phyloP scores from a whole-genome alignment of 2,888 invertebrate species.

The Epicampocera succincta region DNA sequence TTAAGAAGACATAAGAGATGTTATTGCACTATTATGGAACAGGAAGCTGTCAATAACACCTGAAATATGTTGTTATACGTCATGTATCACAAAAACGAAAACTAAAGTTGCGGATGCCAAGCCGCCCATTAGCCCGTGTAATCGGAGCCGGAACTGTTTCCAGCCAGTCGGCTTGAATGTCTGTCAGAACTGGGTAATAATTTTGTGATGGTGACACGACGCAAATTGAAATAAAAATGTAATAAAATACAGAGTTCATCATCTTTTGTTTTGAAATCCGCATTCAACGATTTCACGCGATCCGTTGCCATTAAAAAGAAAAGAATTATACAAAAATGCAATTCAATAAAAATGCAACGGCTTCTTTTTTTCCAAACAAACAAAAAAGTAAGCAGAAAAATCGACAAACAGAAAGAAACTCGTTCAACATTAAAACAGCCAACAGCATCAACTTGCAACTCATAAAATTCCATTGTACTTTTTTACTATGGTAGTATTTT shows the following conservation, averaged over 20 bases:
- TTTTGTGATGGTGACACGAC: neutral
- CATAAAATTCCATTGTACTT: slow-evolving; percentile 29
- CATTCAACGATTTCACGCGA: slow-evolving; percentile 62
- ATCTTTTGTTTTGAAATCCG: slow-evolving; percentile 59
- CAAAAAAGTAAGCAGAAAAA: slow-evolving; percentile 36
- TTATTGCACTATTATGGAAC: no score
- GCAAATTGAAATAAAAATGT: neutral
- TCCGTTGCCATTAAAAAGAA: slow-evolving; percentile 34
- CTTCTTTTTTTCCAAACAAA: slow-evolving; percentile 15
- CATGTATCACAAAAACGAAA: no score
- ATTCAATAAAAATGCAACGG: slow-evolving; percentile 45
- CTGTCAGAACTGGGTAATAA: slow-evolving; percentile 14
- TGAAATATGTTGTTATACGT: no score
- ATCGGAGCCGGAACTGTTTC: no score
- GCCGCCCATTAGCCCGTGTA: no score
- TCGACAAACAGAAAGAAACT: slow-evolving; percentile 48
- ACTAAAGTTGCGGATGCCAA: no score
- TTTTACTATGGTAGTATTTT: neutral
- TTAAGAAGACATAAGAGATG: no score
- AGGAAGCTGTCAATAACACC: no score
- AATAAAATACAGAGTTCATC: slow-evolving; percentile 45
- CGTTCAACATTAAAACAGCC: slow-evolving; percentile 25
- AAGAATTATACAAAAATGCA: slow-evolving; percentile 3
- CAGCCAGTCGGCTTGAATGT: no score
- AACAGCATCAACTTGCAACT: slow-evolving; percentile 34